phyloP scores from a whole-genome alignment of 37 sponge, comb jelly and placozoan genomes.

The Aphrocallistes beatrix region DNA sequence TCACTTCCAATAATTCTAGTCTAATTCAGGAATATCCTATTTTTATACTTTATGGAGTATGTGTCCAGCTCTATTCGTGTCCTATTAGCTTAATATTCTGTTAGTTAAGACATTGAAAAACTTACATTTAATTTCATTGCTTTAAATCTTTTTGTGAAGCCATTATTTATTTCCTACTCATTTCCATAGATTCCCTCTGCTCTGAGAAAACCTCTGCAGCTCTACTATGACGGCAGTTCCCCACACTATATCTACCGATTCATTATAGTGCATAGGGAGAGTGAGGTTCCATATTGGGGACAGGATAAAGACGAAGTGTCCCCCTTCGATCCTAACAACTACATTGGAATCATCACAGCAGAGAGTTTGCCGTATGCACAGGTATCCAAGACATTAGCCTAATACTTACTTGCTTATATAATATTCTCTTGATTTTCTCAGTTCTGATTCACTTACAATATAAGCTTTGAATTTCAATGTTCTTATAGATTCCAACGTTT shows the following conservation, averaged over 20 bases:
- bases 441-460: not conserved
- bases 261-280: not conserved
- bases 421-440: not conserved
- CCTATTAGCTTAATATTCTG: too few relatives aligned
- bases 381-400: not conserved
- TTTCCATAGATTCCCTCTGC: conserved; percentile 17
- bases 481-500: not conserved
- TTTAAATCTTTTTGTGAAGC: too few relatives aligned
- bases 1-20: too few relatives aligned
- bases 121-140: too few relatives aligned
- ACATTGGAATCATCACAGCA: not conserved
- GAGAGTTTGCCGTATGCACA: not conserved
- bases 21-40: too few relatives aligned
- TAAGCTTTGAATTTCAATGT: not conserved
- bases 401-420: not conserved
- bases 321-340: not conserved
- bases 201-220: not conserved
- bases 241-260: not conserved
- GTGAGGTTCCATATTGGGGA: not conserved
- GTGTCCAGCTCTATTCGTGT: too few relatives aligned
- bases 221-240: not conserved
- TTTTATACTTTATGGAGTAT: too few relatives aligned
- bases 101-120: too few relatives aligned
- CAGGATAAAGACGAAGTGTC: not conserved
- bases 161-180: not conserved